Conservation (phyloP, 2,113 vertebrate genomes). For the Callopanchax toddi region DNA sequence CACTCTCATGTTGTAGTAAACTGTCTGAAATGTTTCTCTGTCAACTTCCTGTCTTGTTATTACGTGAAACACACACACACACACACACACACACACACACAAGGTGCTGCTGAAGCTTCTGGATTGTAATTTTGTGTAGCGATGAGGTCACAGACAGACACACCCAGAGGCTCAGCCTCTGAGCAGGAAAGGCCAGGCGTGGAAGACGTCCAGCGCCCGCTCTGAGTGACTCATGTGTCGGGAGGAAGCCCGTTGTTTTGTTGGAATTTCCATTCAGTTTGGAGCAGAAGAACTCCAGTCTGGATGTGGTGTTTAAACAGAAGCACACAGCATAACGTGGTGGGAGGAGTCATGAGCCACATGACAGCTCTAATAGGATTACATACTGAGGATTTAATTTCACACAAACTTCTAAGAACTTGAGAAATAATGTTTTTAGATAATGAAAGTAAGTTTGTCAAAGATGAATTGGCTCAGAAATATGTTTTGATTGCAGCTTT, state of each 20-base stretch:
- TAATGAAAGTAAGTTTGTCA: background rate
- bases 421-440: too few relatives aligned
- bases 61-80: conserved; percentile 11
- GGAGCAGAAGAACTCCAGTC: conserved; percentile 17
- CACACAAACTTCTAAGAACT: background rate
- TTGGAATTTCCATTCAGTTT: conserved; percentile 59
- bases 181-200: conserved; percentile 41
- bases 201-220: conserved; percentile 42
- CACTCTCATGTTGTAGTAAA: conserved; percentile 4
- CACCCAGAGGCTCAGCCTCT: conserved; percentile 49
- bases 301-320: conserved; percentile 19
- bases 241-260: conserved; percentile 31
- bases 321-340: background rate
- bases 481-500: conserved; percentile 50
- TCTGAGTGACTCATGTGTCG: conserved; percentile 43
- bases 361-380: conserved; percentile 12
- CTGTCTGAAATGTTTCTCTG: background rate
- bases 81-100: too few relatives aligned
- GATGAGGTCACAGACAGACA: conserved; percentile 70
- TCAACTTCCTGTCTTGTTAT: conserved; percentile 25
- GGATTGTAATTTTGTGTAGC: conserved; percentile 43
- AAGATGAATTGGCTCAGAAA: conserved; percentile 19
- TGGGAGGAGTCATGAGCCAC: background rate
- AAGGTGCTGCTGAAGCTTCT: conserved; percentile 45
- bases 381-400: background rate